phyloP scores from a whole-genome alignment of 1,140 invertebrate genomes.

The Drosophila arizonae region DNA sequence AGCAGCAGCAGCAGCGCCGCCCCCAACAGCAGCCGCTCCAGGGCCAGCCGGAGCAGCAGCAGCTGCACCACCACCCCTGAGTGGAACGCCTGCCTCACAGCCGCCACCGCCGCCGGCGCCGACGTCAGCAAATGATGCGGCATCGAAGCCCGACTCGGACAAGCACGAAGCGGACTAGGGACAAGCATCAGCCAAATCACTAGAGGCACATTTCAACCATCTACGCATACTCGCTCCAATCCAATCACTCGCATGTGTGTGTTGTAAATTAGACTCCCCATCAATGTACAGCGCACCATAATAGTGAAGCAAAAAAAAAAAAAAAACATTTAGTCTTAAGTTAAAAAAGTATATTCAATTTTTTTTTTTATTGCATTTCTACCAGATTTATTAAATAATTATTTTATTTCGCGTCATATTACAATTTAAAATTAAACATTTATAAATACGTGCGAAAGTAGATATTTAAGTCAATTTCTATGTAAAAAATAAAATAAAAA shows the following conservation, averaged over 20 bases:
- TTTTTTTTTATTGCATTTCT: slow-evolving; percentile 14
- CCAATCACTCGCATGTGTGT: slow-evolving; percentile 17
- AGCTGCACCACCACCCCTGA: slow-evolving; percentile 5
- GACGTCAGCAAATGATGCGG: slow-evolving; percentile 8
- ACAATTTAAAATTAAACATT: slow-evolving; percentile 14
- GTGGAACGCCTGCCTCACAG: slow-evolving; percentile 15
- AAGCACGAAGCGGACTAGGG: slow-evolving; percentile 59
- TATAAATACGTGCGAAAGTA: slow-evolving; percentile 29
- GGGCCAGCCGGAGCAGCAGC: background rate
- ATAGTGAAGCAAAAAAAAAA: slow-evolving; percentile 6
- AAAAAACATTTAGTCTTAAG: slow-evolving; percentile 28
- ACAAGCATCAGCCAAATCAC: background rate
- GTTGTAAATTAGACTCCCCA: slow-evolving; percentile 56
- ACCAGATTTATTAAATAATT: slow-evolving; percentile 26
- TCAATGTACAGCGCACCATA: slow-evolving; percentile 23
- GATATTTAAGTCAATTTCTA: slow-evolving; percentile 44
- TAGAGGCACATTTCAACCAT: slow-evolving; percentile 6
- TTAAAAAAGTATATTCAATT: slow-evolving; percentile 15
- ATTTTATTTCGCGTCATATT: slow-evolving; percentile 12
- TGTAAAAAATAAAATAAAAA: slow-evolving; percentile 5
- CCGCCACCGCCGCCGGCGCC: slow-evolving; percentile 1
- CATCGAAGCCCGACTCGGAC: slow-evolving; percentile 53
- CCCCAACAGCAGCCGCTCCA: background rate
- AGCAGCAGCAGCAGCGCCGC: slow-evolving; percentile 7
- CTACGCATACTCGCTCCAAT: slow-evolving; percentile 5